phyloP scores from a whole-genome alignment of 2,888 invertebrate species.

The Scaeva pyrastri region DNA sequence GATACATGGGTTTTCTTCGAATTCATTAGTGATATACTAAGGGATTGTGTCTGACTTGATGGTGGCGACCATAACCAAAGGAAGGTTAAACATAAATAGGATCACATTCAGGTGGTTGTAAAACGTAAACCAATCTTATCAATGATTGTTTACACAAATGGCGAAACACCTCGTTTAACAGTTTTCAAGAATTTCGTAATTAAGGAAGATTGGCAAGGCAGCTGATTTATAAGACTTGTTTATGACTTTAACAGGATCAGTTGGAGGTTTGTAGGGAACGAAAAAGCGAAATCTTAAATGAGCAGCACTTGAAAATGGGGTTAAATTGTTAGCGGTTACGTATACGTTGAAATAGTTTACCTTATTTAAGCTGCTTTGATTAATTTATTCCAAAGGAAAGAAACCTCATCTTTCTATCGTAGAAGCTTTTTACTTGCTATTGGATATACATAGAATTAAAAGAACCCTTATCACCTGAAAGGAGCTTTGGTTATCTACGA shows the following conservation, averaged over 20 bases:
- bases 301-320: not conserved
- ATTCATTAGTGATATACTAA: conserved; percentile 33
- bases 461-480: too few species aligned
- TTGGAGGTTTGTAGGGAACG: not conserved
- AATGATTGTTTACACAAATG: conserved; percentile 37
- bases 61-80: too few species aligned
- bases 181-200: conserved; percentile 31
- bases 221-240: conserved; percentile 17
- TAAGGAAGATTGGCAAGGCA: conserved; percentile 14
- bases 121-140: conserved; percentile 35
- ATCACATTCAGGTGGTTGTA: conserved; percentile 25
- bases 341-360: conserved; percentile 6
- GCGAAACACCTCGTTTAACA: conserved; percentile 36
- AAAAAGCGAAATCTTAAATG: not conserved
- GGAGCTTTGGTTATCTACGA: too few species aligned
- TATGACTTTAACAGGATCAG: not conserved
- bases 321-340: conserved; percentile 9
- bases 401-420: not conserved
- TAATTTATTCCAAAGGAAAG: not conserved
- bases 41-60: not conserved
- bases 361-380: not conserved
- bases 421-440: too few species aligned
- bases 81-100: not conserved
- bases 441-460: too few species aligned
- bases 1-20: conserved; percentile 33